phyloP scores from a whole-genome alignment of 2,113 vertebrate genomes.

The Pomatostomus ruficeps region DNA sequence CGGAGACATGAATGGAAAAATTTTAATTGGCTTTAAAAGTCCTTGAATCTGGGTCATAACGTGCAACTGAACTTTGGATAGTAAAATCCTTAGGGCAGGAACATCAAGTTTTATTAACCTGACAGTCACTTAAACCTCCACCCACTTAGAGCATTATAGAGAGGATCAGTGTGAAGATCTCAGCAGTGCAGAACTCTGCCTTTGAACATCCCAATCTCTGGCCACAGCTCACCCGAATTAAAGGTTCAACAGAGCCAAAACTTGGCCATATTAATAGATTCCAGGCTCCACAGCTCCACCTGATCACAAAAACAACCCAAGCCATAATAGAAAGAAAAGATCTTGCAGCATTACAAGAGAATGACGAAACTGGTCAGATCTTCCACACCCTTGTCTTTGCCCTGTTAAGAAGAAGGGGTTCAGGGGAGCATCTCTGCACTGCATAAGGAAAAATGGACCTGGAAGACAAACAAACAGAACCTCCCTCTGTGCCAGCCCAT shows the following conservation, averaged over 20 bases:
- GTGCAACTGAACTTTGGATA: background rate
- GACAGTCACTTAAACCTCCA: background rate
- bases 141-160: background rate
- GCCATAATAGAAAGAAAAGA: background rate
- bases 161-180: background rate
- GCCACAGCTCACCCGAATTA: background rate
- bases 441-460: background rate
- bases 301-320: background rate
- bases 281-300: background rate
- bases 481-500: rapidly evolving
- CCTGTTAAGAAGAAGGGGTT: background rate
- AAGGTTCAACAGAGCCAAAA: background rate
- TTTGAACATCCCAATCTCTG: background rate
- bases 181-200: background rate
- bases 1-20: background rate
- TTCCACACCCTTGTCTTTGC: background rate
- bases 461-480: background rate
- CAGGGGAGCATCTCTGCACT: background rate
- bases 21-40: background rate
- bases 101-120: constrained; percentile 8
- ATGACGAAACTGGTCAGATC: background rate
- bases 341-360: background rate
- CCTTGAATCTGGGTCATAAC: background rate
- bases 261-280: background rate
- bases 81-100: background rate